Evolutionary conservation across 2,888 invertebrate genomes (phyloP).

Genomic region (Sclerodermus sp.): DNA sequence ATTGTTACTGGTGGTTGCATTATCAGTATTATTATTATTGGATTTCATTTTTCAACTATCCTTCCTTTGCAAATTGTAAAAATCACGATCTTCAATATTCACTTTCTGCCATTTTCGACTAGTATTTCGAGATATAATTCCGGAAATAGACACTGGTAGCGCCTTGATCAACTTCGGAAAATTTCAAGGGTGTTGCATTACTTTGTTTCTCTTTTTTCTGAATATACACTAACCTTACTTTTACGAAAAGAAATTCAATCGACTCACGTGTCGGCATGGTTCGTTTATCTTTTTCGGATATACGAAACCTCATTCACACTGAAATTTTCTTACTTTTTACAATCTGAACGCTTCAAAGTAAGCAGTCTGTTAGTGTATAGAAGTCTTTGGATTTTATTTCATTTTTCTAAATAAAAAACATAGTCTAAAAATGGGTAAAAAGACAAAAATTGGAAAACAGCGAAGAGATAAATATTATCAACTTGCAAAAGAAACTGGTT

Average conservation of each 20-base stretch:
- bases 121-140: neutral
- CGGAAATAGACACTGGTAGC: no score
- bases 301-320: neutral
- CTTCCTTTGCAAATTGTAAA: no score
- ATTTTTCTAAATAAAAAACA: neutral
- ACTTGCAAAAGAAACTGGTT: slow-evolving; percentile 97
- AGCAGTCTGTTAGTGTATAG: slow-evolving; percentile 2
- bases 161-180: no score
- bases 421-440: slow-evolving; percentile 95
- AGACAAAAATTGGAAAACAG: slow-evolving; percentile 95
- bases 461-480: slow-evolving; percentile 98
- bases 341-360: no score
- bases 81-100: neutral
- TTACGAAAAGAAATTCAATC: neutral
- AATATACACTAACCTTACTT: no score
- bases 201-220: no score
- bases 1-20: no score
- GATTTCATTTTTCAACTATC: no score
- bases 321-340: no score
- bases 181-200: no score
- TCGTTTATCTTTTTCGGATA: neutral
- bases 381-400: neutral
- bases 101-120: neutral
- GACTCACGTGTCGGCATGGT: no score
- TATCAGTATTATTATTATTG: no score